Base-by-base conservation (phyloP, 2,888 invertebrate genomes). In the Ophion obscuratus region DNA sequence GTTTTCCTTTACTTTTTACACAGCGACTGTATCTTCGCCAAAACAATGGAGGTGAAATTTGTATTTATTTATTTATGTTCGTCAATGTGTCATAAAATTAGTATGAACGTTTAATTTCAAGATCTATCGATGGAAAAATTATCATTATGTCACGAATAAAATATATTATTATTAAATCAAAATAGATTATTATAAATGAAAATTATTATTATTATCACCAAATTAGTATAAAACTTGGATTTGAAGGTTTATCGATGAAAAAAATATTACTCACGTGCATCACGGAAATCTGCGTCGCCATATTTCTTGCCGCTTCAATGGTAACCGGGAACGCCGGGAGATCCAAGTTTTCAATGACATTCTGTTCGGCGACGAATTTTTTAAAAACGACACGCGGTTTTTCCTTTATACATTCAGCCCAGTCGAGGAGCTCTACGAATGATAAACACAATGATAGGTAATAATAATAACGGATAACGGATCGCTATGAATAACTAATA, bases 361-460 rank as follows among this genome's bases (percentile, higher is more conserved):
- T 82, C 62, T 88, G 87, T 71, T 91, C 90, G 5, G 89, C 88
- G 6, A 88, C 78, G 86, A 93, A 93, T 78, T 90, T 91, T 62
- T 77, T 74, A 6, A 90, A 73, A 17, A 75, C 73, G 6, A 88
- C 76, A 59, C 68, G 62, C 20, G 88, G 80, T 31, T 87, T 81
- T 6, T 89, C 76, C 61, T 71, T 61, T 20, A 70, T 68, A 7
- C 79, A 81, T 27, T 87, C 83, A 62, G 85, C 85, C 87, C 92
- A 91, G 44, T 89, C 87, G 24, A 93, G 90, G 85, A 93, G 89
- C n/a, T 92, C 92, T 92, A 59, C 31, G 47, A 59, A n/a, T 44
- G 17, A 24, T 9, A 9, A 62, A n/a, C 40, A 1, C 9, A 4
- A 40, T 40, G 1, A 40, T 44, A 20, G 14, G 10, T 40, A 64